phyloP scores from a whole-genome alignment of 2,797 vertebrate species.

The Benthosema pterotum region DNA sequence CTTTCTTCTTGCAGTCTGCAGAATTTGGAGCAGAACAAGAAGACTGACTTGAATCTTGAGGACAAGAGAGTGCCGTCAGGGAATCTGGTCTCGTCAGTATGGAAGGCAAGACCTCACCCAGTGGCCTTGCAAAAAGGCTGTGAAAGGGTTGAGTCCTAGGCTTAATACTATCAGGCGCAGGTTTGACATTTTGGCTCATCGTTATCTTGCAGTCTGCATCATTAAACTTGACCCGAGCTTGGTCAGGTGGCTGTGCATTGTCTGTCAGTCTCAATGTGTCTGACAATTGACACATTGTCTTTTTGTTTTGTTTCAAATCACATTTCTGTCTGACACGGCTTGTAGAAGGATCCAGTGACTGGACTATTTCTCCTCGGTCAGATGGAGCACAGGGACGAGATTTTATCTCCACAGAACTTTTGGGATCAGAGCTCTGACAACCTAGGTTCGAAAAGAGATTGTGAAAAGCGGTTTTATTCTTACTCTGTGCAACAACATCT shows the following conservation, averaged over 20 bases:
- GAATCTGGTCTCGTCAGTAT: not conserved
- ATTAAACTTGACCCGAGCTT: not conserved
- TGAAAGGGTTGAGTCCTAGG: conserved; percentile 28
- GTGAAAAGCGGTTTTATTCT: not conserved
- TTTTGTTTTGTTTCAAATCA: not conserved
- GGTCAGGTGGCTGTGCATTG: not conserved
- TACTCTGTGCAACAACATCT: not conserved
- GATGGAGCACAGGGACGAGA: not conserved
- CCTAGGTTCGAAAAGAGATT: conserved; percentile 11
- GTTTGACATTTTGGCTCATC: not conserved
- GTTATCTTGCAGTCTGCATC: not conserved
- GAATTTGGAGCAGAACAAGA: conserved; percentile 9
- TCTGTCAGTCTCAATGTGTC: not conserved
- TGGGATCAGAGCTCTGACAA: not conserved
- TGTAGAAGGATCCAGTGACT: not conserved
- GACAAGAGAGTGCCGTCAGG: not conserved
- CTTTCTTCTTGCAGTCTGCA: not conserved
- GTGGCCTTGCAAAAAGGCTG: conserved; percentile 33
- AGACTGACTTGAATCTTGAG: not conserved
- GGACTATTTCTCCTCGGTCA: not conserved
- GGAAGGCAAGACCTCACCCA: conserved; percentile 6
- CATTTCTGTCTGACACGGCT: not conserved
- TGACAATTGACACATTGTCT: not conserved
- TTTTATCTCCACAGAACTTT: not conserved
- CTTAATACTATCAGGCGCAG: not conserved